phyloP scores from a whole-genome alignment of 2,113 vertebrate genomes.

The Acanthisitta chloris region DNA sequence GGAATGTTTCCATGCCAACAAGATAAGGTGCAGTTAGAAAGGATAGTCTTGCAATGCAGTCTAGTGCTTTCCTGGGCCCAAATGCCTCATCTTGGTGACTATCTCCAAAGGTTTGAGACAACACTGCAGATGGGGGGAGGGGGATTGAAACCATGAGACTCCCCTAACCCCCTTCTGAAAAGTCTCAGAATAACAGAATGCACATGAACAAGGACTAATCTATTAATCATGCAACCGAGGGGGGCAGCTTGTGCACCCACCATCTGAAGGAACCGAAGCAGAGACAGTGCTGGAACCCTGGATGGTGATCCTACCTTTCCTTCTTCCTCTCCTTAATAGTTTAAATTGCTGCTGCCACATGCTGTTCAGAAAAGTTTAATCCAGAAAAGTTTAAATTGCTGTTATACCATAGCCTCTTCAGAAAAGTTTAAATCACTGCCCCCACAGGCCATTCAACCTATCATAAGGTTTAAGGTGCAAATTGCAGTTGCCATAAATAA shows the following conservation, averaged over 20 bases:
- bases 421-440: background rate
- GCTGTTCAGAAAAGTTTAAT: background rate
- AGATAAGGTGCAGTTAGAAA: background rate
- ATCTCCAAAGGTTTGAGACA: background rate
- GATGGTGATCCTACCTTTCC: background rate
- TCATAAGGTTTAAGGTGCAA: background rate
- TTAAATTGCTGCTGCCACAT: background rate
- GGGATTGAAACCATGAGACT: background rate
- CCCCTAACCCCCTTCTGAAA: background rate
- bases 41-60: background rate
- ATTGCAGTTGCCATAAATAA: background rate
- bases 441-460: background rate
- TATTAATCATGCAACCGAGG: background rate
- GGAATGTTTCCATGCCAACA: background rate
- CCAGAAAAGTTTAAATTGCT: background rate
- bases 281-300: background rate
- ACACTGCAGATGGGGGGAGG: background rate
- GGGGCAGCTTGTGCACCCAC: background rate
- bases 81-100: background rate
- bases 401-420: background rate
- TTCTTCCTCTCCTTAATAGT: background rate
- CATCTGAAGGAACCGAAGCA: accelerated
- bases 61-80: background rate
- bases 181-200: background rate
- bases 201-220: background rate